Evolutionary conservation across 1,140 invertebrate genomes (phyloP), one percentile per base, ranked within the genome.

Genomic region (Mamestra configurata): DNA sequence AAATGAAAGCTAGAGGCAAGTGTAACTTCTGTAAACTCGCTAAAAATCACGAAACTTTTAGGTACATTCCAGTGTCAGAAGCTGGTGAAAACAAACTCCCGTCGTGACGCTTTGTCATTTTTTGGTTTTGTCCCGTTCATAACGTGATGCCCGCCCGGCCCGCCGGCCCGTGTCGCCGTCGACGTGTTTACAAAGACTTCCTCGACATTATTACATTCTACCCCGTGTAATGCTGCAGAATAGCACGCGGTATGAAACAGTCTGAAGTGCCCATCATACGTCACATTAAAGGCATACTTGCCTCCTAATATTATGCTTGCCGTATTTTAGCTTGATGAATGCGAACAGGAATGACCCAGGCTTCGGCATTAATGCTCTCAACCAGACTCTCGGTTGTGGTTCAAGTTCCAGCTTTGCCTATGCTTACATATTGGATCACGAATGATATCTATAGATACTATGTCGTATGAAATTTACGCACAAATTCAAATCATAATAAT

Each of bases 191-290:
- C 46, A 51, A 51, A 51, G 46, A 15, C 46, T 51, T n/a, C n/a
- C n/a, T 18, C 46, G n/a, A 51, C n/a, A 51, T n/a, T n/a, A 51
- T 51, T 51, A 51, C 15, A 51, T 51, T 51, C 15, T 51, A 51
- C 15, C 46, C 46, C 46, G 46, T 51, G 46, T 51, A 20, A 51
- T 51, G 46, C 46, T 51, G 13, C 5, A 15, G n/a, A 6, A 51
- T n/a, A n/a, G n/a, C n/a, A n/a, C n/a, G n/a, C n/a, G n/a, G n/a
- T n/a, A n/a, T n/a, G n/a, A n/a, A n/a, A n/a, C n/a, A n/a, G n/a
- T n/a, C n/a, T 35, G 31, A 35, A 35, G 31, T 35, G 7, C 3
- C 7, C 31, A 35, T 35, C 31, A 35, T 35, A 53, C 18, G 8
- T 7, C 49, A 7, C 11, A 20, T 20, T 20, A 5, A 53, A 1